Conservation (phyloP, 2,113 vertebrate genomes). For the Hemibagrus wyckioides region DNA sequence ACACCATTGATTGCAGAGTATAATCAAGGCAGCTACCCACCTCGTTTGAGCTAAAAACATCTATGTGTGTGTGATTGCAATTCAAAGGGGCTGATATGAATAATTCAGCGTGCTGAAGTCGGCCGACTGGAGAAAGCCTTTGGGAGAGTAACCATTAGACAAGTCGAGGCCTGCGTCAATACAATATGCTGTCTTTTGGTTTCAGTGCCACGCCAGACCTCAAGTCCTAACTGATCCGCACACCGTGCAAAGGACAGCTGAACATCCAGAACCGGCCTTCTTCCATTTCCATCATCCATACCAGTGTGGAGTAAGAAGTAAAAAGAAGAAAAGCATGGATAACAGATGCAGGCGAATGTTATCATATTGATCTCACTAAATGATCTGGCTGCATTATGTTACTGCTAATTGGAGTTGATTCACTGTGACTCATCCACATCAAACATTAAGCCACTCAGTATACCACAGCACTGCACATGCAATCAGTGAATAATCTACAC, state of each 20-base stretch:
- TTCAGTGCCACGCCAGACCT: conserved; percentile 1
- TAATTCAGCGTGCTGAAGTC: conserved; percentile 70
- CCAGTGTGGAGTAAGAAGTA: not conserved
- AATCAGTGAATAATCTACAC: not conserved
- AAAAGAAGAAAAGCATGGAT: not conserved
- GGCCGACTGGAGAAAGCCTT: conserved; percentile 66
- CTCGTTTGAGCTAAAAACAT: conserved; percentile 8
- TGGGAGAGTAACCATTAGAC: conserved; percentile 69
- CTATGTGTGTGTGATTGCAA: conserved; percentile 27
- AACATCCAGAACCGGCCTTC: not conserved
- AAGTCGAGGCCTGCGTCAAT: conserved; percentile 55
- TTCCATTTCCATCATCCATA: not conserved
- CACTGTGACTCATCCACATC: not conserved
- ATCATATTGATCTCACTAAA: not conserved
- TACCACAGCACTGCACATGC: not conserved
- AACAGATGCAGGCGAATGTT: not conserved
- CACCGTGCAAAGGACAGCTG: not conserved
- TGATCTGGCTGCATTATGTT: not conserved
- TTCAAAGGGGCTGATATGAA: conserved; percentile 73
- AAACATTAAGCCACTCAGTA: not conserved
- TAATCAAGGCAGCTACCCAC: not conserved
- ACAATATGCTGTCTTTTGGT: conserved; percentile 39
- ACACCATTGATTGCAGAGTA: not conserved
- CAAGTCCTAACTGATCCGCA: conserved; percentile 49
- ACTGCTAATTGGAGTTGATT: not conserved